Evolutionary conservation across 1,140 invertebrate genomes (phyloP).

Genomic region (Listronotus oregonensis): DNA sequence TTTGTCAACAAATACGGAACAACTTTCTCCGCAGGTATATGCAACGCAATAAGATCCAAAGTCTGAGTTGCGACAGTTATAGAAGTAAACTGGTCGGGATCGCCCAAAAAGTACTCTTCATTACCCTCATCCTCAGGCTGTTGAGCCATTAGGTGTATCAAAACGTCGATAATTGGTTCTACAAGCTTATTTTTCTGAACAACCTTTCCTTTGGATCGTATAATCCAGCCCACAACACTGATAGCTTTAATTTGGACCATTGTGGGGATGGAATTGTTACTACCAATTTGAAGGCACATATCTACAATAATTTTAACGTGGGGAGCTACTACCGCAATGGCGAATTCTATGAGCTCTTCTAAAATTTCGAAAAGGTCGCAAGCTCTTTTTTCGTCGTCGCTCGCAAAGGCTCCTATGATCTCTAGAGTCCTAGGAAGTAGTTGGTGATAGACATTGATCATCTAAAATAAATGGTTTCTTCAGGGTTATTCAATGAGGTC

Average conservation of each 20-base stretch:
- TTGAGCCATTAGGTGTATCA: slow-evolving; percentile 72
- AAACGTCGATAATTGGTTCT: slow-evolving; percentile 69
- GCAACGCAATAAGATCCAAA: slow-evolving; percentile 74
- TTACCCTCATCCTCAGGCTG: slow-evolving; percentile 64
- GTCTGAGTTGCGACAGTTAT: slow-evolving; percentile 73
- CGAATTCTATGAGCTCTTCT: slow-evolving; percentile 73
- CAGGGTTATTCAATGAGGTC: too few relatives aligned
- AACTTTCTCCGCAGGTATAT: slow-evolving; percentile 78
- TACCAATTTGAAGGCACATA: slow-evolving; percentile 69
- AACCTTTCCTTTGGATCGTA: slow-evolving; percentile 54
- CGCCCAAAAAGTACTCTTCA: slow-evolving; percentile 66
- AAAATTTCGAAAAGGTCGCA: slow-evolving; percentile 72
- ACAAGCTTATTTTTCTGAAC: slow-evolving; percentile 76
- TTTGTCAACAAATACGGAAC: slow-evolving; percentile 69
- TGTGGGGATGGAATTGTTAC: slow-evolving; percentile 62
- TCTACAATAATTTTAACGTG: slow-evolving; percentile 69
- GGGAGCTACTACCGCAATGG: slow-evolving; percentile 66
- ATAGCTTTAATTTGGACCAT: slow-evolving; percentile 70
- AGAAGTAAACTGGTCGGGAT: slow-evolving; percentile 65
- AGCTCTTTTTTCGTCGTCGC: slow-evolving; percentile 64
- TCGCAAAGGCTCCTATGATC: slow-evolving; percentile 61
- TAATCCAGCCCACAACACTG: slow-evolving; percentile 59
- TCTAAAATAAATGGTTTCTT: slow-evolving; percentile 47
- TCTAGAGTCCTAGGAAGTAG: slow-evolving; percentile 68
- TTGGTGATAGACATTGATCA: slow-evolving; percentile 65